Conservation (phyloP, 2,797 vertebrate genomes). For the Syncerus caffer region DNA sequence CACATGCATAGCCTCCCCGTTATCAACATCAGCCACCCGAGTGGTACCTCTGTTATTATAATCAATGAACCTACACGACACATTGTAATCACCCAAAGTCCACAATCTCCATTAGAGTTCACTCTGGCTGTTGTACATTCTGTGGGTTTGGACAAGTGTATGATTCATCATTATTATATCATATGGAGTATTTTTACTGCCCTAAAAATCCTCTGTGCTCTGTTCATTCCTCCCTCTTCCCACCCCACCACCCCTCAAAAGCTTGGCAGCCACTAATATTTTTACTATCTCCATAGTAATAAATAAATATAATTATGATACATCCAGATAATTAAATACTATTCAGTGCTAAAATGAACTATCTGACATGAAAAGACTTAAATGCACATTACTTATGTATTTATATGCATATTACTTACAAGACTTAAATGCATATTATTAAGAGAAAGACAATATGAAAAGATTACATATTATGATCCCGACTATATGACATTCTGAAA, state of each 20-base stretch:
- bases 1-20: neutral
- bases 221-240: neutral
- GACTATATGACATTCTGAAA: neutral
- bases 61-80: neutral
- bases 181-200: neutral
- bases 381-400: neutral
- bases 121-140: neutral
- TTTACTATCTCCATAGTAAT: neutral
- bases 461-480: neutral
- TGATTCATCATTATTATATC: neutral
- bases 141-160: neutral
- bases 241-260: neutral
- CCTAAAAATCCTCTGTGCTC: neutral
- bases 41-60: neutral
- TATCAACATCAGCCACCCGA: neutral
- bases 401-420: neutral
- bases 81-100: neutral
- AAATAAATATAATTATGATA: slow-evolving; percentile 8
- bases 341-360: slow-evolving; percentile 6
- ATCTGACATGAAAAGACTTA: neutral
- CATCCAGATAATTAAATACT: neutral
- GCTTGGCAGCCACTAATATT: neutral
- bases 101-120: neutral
- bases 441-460: neutral
- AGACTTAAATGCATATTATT: neutral